Conservation (phyloP, 2,888 invertebrate species). For the Stenurella melanura region DNA sequence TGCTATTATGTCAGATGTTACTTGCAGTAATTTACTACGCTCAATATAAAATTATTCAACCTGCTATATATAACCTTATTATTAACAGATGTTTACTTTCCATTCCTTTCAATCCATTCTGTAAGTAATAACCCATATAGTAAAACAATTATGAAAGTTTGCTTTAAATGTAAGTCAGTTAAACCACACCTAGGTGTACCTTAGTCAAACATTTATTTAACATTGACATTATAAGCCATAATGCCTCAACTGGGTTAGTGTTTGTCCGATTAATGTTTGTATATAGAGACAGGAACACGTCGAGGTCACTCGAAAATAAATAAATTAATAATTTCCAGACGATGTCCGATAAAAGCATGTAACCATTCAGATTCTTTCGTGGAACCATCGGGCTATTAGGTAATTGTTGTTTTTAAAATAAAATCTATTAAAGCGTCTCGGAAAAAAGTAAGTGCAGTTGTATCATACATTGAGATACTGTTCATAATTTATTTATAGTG, state of each 20-base stretch:
- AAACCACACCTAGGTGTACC: background rate
- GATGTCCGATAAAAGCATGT: background rate
- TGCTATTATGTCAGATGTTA: too few relatives aligned
- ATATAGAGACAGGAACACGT: background rate
- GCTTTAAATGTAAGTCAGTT: background rate
- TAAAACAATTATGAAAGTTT: too few relatives aligned
- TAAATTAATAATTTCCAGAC: background rate
- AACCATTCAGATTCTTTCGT: background rate
- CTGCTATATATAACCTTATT: too few relatives aligned
- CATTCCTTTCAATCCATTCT: background rate
- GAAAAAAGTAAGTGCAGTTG: too few relatives aligned
- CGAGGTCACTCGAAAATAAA: background rate
- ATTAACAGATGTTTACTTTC: too few relatives aligned
- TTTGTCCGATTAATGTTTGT: background rate
- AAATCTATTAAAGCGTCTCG: background rate
- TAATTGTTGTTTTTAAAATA: background rate
- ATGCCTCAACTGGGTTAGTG: background rate
- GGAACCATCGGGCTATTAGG: background rate
- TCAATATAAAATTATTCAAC: too few relatives aligned
- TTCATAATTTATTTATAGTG: too few relatives aligned
- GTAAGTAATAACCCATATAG: background rate
- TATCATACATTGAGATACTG: too few relatives aligned
- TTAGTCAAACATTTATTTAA: conserved; percentile 3
- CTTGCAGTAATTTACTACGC: too few relatives aligned
- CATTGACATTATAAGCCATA: background rate